These are phyloP conservation scores for rabbit (Oryctolagus cuniculus) DNA, from an alignment of 2,113 vertebrate species.

Conservation along the genomic window DNA sequence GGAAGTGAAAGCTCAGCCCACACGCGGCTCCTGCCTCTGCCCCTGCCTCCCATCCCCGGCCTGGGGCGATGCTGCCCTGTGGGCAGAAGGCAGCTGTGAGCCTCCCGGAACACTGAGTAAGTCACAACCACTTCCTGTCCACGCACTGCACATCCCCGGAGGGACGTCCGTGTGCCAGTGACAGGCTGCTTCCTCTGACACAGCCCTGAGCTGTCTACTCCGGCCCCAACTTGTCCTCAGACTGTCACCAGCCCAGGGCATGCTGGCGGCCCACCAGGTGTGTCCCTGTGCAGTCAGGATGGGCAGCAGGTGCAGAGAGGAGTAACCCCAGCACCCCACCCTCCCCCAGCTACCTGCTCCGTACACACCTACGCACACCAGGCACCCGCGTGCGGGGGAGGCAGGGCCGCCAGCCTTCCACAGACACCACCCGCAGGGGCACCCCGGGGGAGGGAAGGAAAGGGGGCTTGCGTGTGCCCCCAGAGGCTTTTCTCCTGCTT, in stretches of 20 bases:
- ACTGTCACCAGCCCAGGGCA: not conserved
- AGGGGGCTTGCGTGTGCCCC: not conserved
- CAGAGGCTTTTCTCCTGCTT: too few relatives aligned
- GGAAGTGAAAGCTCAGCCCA: not conserved
- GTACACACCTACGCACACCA: not conserved
- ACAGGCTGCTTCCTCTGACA: not conserved
- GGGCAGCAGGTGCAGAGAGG: not conserved
- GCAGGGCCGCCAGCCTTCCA: not conserved
- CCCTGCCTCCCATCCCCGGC: not conserved
- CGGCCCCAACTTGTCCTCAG: not conserved
- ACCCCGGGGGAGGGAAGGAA: not conserved
- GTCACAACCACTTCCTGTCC: constrained; percentile 30
- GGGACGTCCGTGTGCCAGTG: not conserved
- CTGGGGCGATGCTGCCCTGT: not conserved
- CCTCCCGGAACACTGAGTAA: not conserved
- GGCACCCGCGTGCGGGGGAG: not conserved
- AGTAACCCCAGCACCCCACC: not conserved
- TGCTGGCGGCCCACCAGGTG: not conserved
- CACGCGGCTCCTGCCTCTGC: not conserved
- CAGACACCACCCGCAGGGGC: not conserved
- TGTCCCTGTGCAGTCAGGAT: too few relatives aligned
- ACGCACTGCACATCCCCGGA: not conserved
- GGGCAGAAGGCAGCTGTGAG: not conserved
- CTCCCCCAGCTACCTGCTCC: not conserved
- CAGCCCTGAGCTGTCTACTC: not conserved